Base-by-base conservation (phyloP, 2,888 invertebrate species). In the Agelastica alni region DNA sequence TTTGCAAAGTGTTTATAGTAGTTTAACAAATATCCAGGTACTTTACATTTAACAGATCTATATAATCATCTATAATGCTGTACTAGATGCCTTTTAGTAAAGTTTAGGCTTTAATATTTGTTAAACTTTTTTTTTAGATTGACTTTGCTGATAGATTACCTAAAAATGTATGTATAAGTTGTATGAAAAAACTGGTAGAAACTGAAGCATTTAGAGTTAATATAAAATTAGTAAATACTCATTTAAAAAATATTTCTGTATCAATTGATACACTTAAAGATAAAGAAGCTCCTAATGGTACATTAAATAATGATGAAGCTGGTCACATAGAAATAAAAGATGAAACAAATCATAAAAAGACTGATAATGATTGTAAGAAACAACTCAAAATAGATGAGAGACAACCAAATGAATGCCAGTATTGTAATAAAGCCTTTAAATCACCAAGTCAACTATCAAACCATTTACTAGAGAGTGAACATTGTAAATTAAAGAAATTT, bases 21-120 rank as follows among this genome's bases (percentile, higher is more conserved):
- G 31, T 22, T 43, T 48, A 12, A 43, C 37, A 12, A 13, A 48
- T 44, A 48, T 43, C 16, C 34, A 48, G 53, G 53, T 53, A 53
- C n/a, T n/a, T 26, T 1, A 26, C 22, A 22, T 6, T 22, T n/a
- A n/a, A n/a, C n/a, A n/a, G n/a, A n/a, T n/a, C n/a, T n/a, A n/a
- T n/a, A n/a, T n/a, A n/a, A n/a, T n/a, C n/a, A n/a, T n/a, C n/a
- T n/a, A n/a, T n/a, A n/a, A n/a, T n/a, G n/a, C n/a, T n/a, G n/a
- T n/a, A n/a, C n/a, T n/a, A n/a, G n/a, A n/a, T n/a, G n/a, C n/a
- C n/a, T n/a, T n/a, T n/a, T n/a, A n/a, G n/a, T n/a, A n/a, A n/a
- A n/a, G n/a, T n/a, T n/a, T n/a, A n/a, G n/a, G n/a, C n/a, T n/a
- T n/a, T n/a, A n/a, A n/a, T n/a, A n/a, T n/a, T n/a, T n/a, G n/a